phyloP scores from a whole-genome alignment of 2,113 vertebrate species.

The Macrotis lagotis region DNA sequence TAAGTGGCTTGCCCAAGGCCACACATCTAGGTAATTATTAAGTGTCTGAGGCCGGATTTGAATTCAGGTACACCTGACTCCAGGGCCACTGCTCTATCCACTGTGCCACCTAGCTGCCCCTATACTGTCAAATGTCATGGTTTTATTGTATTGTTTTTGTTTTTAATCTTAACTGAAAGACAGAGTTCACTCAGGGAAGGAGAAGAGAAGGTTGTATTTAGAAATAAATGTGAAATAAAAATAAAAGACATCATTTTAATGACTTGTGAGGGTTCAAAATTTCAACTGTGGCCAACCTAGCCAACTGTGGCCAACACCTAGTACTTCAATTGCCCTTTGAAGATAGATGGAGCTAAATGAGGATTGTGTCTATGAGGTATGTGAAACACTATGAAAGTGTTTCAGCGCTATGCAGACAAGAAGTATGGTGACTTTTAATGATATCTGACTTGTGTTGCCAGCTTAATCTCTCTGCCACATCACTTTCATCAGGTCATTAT shows the following conservation, averaged over 20 bases:
- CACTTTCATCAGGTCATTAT: background rate
- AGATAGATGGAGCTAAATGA: background rate
- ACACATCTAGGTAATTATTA: too few relatives aligned
- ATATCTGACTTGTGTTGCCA: background rate
- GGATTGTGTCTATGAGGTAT: too few relatives aligned
- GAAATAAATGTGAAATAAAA: background rate
- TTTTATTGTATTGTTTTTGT: too few relatives aligned
- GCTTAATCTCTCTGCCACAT: background rate
- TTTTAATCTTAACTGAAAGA: background rate
- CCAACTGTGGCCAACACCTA: background rate
- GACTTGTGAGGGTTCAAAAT: background rate
- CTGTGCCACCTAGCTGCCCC: too few relatives aligned
- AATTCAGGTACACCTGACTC: too few relatives aligned
- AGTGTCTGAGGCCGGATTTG: too few relatives aligned
- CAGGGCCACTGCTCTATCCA: too few relatives aligned
- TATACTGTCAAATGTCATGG: background rate
- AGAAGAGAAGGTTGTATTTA: background rate
- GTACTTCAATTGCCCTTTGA: background rate
- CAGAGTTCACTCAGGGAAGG: background rate
- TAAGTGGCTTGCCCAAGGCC: too few relatives aligned
- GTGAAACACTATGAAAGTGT: too few relatives aligned
- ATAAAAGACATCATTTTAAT: background rate
- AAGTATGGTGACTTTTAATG: too few relatives aligned
- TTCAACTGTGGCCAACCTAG: background rate
- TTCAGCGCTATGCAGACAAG: too few relatives aligned